Conservation (phyloP, 2,888 invertebrate species). For the Onthophagus sagittarius region DNA sequence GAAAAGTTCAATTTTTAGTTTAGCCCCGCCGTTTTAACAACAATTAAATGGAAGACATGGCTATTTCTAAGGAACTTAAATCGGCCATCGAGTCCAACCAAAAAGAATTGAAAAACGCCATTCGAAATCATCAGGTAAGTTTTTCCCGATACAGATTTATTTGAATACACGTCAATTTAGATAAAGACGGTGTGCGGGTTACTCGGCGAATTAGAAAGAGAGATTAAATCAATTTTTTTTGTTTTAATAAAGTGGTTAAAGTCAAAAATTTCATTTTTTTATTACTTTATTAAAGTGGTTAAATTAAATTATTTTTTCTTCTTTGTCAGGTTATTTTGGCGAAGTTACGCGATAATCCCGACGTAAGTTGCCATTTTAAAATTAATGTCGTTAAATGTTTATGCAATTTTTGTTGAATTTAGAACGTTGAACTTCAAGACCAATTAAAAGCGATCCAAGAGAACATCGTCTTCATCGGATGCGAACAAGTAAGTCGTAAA, state of each 20-base stretch:
- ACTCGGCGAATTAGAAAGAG: neutral
- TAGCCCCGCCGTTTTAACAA: neutral
- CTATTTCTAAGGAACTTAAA: conserved; percentile 45
- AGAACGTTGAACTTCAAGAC: neutral
- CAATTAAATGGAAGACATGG: conserved; percentile 40
- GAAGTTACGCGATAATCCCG: conserved; percentile 39
- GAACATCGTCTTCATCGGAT: neutral
- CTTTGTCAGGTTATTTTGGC: conserved; percentile 41
- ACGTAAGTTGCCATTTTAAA: conserved; percentile 36
- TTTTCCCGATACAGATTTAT: conserved; percentile 14
- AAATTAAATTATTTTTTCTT: conserved; percentile 19
- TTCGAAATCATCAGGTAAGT: conserved; percentile 49
- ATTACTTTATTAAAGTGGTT: neutral
- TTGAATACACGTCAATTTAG: conserved; percentile 19
- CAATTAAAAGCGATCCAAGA: neutral
- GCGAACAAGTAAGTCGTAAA: neutral
- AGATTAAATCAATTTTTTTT: neutral
- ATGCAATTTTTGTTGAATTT: neutral
- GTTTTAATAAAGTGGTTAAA: neutral
- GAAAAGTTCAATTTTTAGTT: neutral
- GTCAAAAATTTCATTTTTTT: conserved; percentile 17
- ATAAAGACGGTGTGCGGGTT: neutral
- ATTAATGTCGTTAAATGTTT: neutral
- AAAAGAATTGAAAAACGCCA: conserved; percentile 45
- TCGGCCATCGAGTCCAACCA: conserved; percentile 44